Base-by-base conservation (phyloP, 2,888 invertebrate genomes). In the Ennomos erosarius region DNA sequence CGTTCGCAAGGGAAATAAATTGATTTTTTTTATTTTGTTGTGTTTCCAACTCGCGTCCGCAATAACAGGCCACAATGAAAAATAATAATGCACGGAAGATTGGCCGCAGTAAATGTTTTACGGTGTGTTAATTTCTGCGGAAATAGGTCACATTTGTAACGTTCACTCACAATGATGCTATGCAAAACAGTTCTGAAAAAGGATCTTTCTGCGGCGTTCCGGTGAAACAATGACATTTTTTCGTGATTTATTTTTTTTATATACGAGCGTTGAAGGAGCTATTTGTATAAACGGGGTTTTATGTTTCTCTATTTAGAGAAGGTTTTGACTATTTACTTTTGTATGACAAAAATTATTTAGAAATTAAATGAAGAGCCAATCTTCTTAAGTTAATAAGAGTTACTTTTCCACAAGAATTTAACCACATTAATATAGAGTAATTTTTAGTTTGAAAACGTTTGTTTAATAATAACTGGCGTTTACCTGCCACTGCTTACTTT, bases 1-100 rank as follows among this genome's bases (percentile, higher is more conserved):
- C 86, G 76, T 79, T 84, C 88, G 80, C 88, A 79, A 82, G 89
- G 89, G 90, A 89, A 90, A 90, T 89, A 90, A 88, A 90, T 88
- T 85, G 88, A 85, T 89, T 85, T 88, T 88, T 85, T 89, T 88
- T 85, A 82, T 82, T 82, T 78, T 75, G 79, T 81, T 84, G 74
- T 78, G 80, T 79, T 85, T 74, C 71, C 85, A 78, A 76, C 83
- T 81, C 82, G 82, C 81, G 83, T 84, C 78, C 83, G 79, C 82
- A 85, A 87, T 85, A 84, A 85, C 81, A 78, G 77, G 72, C 81
- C 79, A 82, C 84, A 86, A 86, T 88, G 84, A 87, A 87, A 87
- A 85, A 84, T 85, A 82, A 87, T 86, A 81, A 79, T 72, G 75
- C 75, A 78, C 74, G 74, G 74, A 78, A 80, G 78, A 85, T 84